Percentiles rank a stretch among this genome's conserved stretches.
Evolutionary conservation across 2,888 invertebrate genomes (phyloP).

Genomic region (Cinara cedri): DNA sequence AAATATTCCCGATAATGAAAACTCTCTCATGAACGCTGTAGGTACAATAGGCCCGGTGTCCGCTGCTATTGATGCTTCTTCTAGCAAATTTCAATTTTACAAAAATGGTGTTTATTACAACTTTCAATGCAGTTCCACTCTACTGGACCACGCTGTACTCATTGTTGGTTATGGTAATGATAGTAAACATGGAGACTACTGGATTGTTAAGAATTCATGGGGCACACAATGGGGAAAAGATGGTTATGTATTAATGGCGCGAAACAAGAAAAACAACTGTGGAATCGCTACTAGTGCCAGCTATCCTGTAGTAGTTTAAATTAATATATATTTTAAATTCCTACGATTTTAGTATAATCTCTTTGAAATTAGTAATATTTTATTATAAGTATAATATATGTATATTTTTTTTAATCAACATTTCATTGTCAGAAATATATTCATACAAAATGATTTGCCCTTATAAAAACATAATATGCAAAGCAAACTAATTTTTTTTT

Average conservation of each 20-base stretch:
- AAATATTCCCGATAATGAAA: constrained; percentile 66
- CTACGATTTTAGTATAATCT: no score
- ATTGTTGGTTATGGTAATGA: constrained; percentile 78
- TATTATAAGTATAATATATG: no score
- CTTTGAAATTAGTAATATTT: no score
- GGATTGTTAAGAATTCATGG: constrained; percentile 75
- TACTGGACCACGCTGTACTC: constrained; percentile 67
- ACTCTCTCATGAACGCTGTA: no score
- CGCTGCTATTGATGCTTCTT: constrained; percentile 75
- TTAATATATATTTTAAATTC: not conserved
- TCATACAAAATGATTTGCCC: no score
- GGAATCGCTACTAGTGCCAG: constrained; percentile 72
- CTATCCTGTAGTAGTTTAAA: constrained; percentile 68
- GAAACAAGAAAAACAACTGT: constrained; percentile 83
- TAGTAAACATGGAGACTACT: constrained; percentile 71
- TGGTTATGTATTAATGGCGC: constrained; percentile 87
- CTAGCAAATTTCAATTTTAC: constrained; percentile 85
- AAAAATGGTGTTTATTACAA: constrained; percentile 66
- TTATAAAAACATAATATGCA: no score
- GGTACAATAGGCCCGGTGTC: no score
- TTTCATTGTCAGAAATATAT: no score
- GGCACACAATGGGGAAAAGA: constrained; percentile 76
- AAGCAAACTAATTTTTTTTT: no score
- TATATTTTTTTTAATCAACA: no score
- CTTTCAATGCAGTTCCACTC: constrained; percentile 65